Evolutionary conservation across 1,140 invertebrate species (phyloP), one percentile per base, ranked within the genome.

Genomic region (Colletes gigas): DNA sequence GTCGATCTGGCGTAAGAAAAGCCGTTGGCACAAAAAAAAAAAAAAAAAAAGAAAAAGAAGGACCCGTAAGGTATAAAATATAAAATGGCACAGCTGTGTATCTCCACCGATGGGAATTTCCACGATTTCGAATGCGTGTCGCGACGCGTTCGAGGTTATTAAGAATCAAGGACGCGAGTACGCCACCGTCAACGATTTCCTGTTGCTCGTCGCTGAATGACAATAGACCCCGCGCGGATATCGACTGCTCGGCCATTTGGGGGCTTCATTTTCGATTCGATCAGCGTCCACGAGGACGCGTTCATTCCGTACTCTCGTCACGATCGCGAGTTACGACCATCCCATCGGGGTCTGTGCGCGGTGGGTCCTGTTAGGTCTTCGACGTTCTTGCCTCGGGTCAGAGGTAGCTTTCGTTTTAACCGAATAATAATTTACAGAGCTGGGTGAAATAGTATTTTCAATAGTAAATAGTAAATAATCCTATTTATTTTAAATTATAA

Each of bases 181-280:
- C 68, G 63, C 47, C 66, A 63, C 44, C 55, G 57, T 70, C 73
- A 76, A 76, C 74, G 82, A 74, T 87, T 87, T 87, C 81, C 84
- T 86, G 84, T 86, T 83, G 78, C 54, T 74, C 47, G 74, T 77
- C 82, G 62, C 84, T 86, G 84, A 86, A 86, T 86, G 69, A 78
- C 77, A 83, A 87, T 87, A 70, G 62, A 67, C 44, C 63, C 44
- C 63, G 50, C 60, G 54, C 71, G 79, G 73, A 83, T 83, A 87
- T 86, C 81, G 79, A 79, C 83, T 71, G 83, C 68, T 60, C 44
- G 57, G 70, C 55, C 82, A 69, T 87, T 89, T 83, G 50, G 66
- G 66, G 76, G 19, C 30, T 79, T 90, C 89, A 90, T 89, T 84
- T 59, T 30, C 62, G 47, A 91, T 91, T 90, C 90, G 85, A 87